Base-by-base conservation (phyloP, 2,888 invertebrate species). In the Ophioninae sp. region DNA sequence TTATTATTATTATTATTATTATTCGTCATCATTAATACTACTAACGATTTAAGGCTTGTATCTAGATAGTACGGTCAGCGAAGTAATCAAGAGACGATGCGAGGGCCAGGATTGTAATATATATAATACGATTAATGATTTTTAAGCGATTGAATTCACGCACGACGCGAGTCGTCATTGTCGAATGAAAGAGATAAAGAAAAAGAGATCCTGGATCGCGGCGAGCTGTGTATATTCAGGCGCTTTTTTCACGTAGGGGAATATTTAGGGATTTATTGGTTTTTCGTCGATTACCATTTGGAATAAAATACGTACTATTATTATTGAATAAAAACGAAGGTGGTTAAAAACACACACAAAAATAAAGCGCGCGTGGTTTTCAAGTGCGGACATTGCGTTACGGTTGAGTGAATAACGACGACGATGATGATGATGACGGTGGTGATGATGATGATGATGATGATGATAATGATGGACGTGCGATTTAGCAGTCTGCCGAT, bases 11-110 rank as follows among this genome's bases (percentile, higher is more conserved):
- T 56, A 69, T 69, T 69, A 63, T 63, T 63, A 65, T 65, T 85
- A 86, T 85, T 74, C 82, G 85, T 88, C 82, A 82, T 87, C 86
- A 89, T 87, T 84, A 82, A 83, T 85, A 86, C 84, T 86, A 85
- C 81, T 84, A 86, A 86, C 78, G 73, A 79, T 72, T 71, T 88
- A 89, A 88, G 87, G 87, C 87, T 89, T 88, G 83, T 89, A 86
- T 86, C 79, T 90, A 87, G 85, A 87, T 87, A 85, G 84, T 73
- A 72, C 44, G 85, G 83, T 81, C 85, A 67, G 72, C 75, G 74
- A 39, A 69, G 77, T 74, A 68, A 68, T 58, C 63, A 58, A 39
- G 69, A 71, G 78, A 69, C 68, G 65, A 68, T 37, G 63, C 64
- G 74, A 72, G 83, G 82, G 86, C 84, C 87, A 86, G 73, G 82